Evolutionary conservation across 2,888 invertebrate genomes (phyloP), one percentile per base, ranked within the genome.

Genomic region (Byasa hedistus): DNA sequence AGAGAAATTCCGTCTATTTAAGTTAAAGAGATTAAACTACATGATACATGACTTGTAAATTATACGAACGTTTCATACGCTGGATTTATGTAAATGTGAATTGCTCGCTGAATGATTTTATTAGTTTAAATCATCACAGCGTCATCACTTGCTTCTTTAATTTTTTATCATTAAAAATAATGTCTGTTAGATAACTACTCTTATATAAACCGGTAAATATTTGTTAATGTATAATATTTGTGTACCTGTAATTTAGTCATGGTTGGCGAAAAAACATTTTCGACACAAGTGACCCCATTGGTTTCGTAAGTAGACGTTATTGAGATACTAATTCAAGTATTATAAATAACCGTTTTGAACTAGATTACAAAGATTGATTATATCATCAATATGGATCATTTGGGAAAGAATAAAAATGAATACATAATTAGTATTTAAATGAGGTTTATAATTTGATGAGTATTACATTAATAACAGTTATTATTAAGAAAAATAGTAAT

Each of bases 1-100:
- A 70, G 69, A 69, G 70, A 73, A 72, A 73, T 69, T 68, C 59
- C 24, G 58, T 58, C 63, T 66, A 62, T 62, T 66, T 66, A 48
- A 54, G 24, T 63, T 24, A 57, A 54, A 21, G 61, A 65, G 61
- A 66, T 66, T 63, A 59, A 63, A 59, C 32, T 48, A 15, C 55
- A 17, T 32, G 66, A 66, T 63, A 66, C 63, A 66, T 66, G 66
- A 66, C 66, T 63, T 63, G 66, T 63, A 39, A 66, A 63, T 59
- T 66, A 23, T 32, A 24, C 44, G n/a, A 39, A 22, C 12, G 51
- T 48, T 27, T 60, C 39, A 54, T 51, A 55, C 48, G 22, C 17
- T 36, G 51, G 24, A n/a, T 56, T 22, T 36, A 15, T 60, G 22
- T 51, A 5, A 51, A 51, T 57, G 39, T 54, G 55, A 23, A 58